These are phyloP conservation scores for Ptychochromis oligacanthus DNA, from an alignment of 2,113 vertebrate species.

Conservation along the genomic window DNA sequence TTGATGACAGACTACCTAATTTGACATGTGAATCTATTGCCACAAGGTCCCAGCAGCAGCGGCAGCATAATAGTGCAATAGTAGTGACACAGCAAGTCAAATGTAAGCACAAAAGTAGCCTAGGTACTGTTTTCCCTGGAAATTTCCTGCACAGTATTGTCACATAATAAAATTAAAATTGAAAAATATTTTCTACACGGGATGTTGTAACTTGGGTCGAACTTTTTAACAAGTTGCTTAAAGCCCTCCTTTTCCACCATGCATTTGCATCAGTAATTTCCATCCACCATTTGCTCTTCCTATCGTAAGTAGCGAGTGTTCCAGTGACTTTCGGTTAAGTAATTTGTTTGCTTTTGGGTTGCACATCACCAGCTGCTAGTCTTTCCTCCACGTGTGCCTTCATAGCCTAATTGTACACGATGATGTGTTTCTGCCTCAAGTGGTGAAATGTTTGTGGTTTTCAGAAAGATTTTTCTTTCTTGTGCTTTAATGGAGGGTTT, in stretches of 20 bases:
- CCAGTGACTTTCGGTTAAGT: background rate
- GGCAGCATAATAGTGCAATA: background rate
- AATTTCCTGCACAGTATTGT: background rate
- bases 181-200: background rate
- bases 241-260: no score
- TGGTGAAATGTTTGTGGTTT: background rate
- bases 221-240: no score
- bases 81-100: background rate
- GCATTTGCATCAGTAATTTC: background rate
- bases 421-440: background rate
- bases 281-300: background rate
- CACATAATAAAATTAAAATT: background rate
- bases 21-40: background rate
- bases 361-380: background rate
- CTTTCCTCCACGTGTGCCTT: background rate
- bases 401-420: background rate
- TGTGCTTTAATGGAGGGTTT: no score
- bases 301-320: background rate
- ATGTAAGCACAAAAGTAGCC: background rate
- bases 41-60: background rate
- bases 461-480: background rate
- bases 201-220: background rate
- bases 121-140: background rate
- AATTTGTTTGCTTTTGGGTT: background rate
- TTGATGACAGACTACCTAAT: slow-evolving; percentile 2